Evolutionary conservation across 2,797 vertebrate species (phyloP), one percentile per base, ranked within the genome.

Genomic region (Oryzias dopingdopingensis): DNA sequence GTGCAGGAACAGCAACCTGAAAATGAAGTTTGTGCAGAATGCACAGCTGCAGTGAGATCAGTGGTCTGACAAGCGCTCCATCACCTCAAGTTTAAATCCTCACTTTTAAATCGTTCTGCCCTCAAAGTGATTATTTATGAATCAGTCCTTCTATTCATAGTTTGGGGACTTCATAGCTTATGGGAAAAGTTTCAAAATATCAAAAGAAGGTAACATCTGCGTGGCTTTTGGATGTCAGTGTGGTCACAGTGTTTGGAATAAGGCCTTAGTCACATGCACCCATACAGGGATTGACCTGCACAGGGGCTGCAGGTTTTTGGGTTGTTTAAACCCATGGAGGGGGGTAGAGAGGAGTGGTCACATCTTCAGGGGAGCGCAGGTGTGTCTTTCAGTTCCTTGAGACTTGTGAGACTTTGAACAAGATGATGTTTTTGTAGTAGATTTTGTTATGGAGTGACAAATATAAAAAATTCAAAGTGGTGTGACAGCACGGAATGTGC

Each of bases 51-150:
- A 2, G 29, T 49, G 14, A 29, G 23, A 24, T 10, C 42, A 53
- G 50, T 49, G 43, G 54, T 53, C 37, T 18, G 12, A 41, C 42
- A 57, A 46, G 50, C 61, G 49, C 29, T 18, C 14, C 32, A 13
- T 70, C 54, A 58, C 48, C 49, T 49, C 49, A 17, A 51, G 18
- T 10, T 42, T 23, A 49, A 57, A 42, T 49, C 3, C 1, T 41
- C 18, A 1, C 41, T 54, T 12, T 37, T 37, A 37, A 37, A 37
- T 13, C 26, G 24, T 29, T 24, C 13, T 64, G 7, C 13, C 18
- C 46, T 57, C 37, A 47, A 52, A 43, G 20, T 22, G 50, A 6
- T 52, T 42, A 40, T 52, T 14, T 32, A 51, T 17, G 40, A 24
- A 44, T 46, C 2, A 45, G 18, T 42, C 22, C 22, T 12, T 42